These are phyloP conservation scores for Athripsodes cinereus DNA, from an alignment of 2,888 invertebrate species.

Conservation along the genomic window DNA sequence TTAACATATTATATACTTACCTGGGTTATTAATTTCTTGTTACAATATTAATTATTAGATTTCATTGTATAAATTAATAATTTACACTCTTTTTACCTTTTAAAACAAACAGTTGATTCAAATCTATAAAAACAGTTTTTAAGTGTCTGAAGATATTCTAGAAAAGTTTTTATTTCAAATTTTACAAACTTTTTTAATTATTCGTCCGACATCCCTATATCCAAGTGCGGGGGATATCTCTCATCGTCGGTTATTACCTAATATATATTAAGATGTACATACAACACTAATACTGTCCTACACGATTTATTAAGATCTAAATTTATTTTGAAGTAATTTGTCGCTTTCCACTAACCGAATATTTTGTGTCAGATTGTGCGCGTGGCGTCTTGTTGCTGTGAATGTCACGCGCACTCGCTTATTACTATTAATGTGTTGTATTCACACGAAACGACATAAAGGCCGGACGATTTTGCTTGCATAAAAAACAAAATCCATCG, in stretches of 20 bases:
- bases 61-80: no score
- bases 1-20: no score
- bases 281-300: slow-evolving; percentile 11
- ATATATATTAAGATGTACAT: background rate
- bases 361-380: background rate
- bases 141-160: no score
- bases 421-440: no score
- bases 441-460: no score
- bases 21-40: no score
- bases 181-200: no score
- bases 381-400: background rate
- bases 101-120: background rate
- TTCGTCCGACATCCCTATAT: background rate
- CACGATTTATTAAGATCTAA: slow-evolving; percentile 26
- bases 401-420: background rate
- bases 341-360: slow-evolving; percentile 17
- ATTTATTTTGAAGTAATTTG: slow-evolving; percentile 28
- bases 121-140: background rate
- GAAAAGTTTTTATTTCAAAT: no score
- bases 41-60: no score
- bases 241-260: slow-evolving; percentile 4
- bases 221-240: background rate
- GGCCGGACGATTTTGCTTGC: no score
- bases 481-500: no score
- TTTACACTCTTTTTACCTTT: no score